phyloP scores from a whole-genome alignment of 2,797 vertebrate species.

The Melanotaenia maccullochi region DNA sequence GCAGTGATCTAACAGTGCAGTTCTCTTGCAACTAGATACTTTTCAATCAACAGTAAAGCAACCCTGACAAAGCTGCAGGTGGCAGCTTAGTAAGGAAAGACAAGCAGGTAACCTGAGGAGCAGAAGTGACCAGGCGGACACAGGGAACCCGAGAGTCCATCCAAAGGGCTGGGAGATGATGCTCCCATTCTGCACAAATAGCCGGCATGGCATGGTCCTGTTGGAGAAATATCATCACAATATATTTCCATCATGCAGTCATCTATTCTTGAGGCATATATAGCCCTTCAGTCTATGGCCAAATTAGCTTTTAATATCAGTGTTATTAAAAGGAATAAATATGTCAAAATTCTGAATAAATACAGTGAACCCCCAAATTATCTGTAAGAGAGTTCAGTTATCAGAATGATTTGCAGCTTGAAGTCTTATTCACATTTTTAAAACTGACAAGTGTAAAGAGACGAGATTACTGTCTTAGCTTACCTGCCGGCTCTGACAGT shows the following conservation, averaged over 20 bases:
- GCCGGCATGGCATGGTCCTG: constrained; percentile 88
- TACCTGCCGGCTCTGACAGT: constrained; percentile 88
- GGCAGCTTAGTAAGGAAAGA: background rate
- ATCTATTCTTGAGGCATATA: background rate
- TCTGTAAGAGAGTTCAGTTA: background rate
- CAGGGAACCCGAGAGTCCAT: constrained; percentile 80
- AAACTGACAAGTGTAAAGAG: background rate
- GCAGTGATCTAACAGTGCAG: constrained; percentile 12
- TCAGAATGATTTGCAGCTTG: background rate
- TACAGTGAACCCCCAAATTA: background rate
- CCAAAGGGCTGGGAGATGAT: constrained; percentile 76
- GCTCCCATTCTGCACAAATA: constrained; percentile 89
- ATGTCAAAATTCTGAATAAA: background rate
- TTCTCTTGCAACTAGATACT: constrained; percentile 9
- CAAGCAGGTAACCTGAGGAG: constrained; percentile 75
- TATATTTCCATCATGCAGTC: constrained; percentile 12
- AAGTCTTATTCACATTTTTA: background rate
- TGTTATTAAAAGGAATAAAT: background rate
- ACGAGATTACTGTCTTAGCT: background rate
- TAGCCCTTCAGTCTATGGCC: background rate
- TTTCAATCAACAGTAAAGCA: constrained; percentile 16
- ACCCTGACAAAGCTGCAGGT: constrained; percentile 7
- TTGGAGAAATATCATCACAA: constrained; percentile 21
- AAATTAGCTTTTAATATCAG: constrained; percentile 3
- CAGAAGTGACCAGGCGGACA: constrained; percentile 91